A percentile compares a stretch with the other conserved stretches of the same genome.
phyloP scores from a whole-genome alignment of 2,797 vertebrate genomes.

The Scomberomorus guttatus region DNA sequence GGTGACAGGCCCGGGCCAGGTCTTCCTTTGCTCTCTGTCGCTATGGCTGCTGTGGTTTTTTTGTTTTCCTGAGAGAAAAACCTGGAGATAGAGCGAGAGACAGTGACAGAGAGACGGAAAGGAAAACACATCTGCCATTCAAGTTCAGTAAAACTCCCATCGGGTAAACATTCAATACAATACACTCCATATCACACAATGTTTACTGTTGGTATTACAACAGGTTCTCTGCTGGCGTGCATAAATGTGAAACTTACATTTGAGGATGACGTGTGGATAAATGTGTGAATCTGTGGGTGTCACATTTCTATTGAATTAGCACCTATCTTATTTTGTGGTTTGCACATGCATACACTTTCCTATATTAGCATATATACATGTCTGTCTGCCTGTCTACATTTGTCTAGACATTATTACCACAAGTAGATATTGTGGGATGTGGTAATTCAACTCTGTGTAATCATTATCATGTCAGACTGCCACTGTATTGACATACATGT shows the following conservation, averaged over 20 bases:
- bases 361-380: background rate
- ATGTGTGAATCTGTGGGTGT: slow-evolving; percentile 40
- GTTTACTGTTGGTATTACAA: background rate
- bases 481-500: slow-evolving; percentile 35
- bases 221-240: background rate
- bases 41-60: slow-evolving; percentile 81
- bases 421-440: slow-evolving; percentile 16
- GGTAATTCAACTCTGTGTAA: background rate
- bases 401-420: slow-evolving; percentile 31
- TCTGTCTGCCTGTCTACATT: slow-evolving; percentile 26
- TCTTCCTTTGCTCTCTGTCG: slow-evolving; percentile 84
- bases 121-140: slow-evolving; percentile 17
- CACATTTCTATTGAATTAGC: slow-evolving; percentile 16
- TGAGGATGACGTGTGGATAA: slow-evolving; percentile 11
- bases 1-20: slow-evolving; percentile 82
- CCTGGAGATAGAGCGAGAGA: slow-evolving; percentile 46
- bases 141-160: slow-evolving; percentile 15
- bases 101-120: slow-evolving; percentile 33
- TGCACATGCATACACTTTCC: slow-evolving; percentile 4
- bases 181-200: background rate
- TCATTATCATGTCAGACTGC: background rate
- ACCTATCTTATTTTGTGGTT: slow-evolving; percentile 35
- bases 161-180: background rate
- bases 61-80: slow-evolving; percentile 70
- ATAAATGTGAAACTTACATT: slow-evolving; percentile 24